phyloP scores from a whole-genome alignment of 2,113 vertebrate genomes.

The Sturnira hondurensis region DNA sequence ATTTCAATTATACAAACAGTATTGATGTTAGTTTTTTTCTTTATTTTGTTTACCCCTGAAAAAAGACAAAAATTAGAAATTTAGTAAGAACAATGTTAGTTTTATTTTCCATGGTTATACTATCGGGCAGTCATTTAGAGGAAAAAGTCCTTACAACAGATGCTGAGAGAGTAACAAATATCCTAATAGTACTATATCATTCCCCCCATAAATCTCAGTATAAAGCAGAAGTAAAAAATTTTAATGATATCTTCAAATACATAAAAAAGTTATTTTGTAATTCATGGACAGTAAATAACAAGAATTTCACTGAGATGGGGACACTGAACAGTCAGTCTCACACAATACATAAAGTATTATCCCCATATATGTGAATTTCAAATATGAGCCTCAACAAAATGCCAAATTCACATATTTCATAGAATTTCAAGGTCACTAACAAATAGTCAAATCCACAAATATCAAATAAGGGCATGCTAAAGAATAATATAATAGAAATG shows the following conservation, averaged over 20 bases:
- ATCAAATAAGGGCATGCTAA: not conserved
- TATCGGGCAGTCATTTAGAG: not conserved
- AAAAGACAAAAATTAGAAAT: slow-evolving; percentile 11
- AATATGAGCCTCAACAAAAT: slow-evolving; percentile 35
- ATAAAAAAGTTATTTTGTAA: slow-evolving; percentile 19
- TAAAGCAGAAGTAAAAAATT: slow-evolving; percentile 8
- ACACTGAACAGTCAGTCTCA: not conserved
- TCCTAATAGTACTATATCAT: not conserved
- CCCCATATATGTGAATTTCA: slow-evolving; percentile 33
- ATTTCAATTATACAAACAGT: not conserved
- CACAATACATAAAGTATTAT: not conserved
- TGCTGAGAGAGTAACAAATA: not conserved
- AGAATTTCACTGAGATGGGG: not conserved
- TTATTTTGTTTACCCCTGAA: slow-evolving; percentile 13
- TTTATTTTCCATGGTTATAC: not conserved
- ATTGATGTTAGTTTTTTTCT: not conserved
- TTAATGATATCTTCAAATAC: not conserved
- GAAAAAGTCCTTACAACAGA: not conserved
- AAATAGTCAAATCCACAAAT: slow-evolving; percentile 3
- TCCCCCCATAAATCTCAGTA: not conserved
- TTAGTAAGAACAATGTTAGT: not conserved
- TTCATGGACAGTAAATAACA: not conserved
- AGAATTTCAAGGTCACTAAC: slow-evolving; percentile 10
- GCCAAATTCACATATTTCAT: not conserved
- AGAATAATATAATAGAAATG: not conserved